phyloP scores from a whole-genome alignment of 2,888 invertebrate species.

The Trachelus troglodyta region DNA sequence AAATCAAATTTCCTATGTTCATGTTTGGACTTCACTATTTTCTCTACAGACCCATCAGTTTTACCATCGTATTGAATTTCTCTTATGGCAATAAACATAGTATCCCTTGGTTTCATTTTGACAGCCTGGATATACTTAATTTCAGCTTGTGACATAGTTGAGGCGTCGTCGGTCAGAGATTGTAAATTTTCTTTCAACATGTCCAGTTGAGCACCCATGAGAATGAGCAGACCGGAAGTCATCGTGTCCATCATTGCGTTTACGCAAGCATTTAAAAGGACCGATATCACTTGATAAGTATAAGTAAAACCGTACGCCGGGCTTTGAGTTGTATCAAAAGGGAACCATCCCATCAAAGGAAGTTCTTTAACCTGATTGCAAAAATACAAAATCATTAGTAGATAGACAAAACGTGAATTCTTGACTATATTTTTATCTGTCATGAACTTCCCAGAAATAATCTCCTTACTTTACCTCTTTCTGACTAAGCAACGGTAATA shows the following conservation, averaged over 20 bases:
- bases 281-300: conserved; percentile 67
- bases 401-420: too few relatives aligned
- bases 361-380: conserved; percentile 17
- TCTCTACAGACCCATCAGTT: too few relatives aligned
- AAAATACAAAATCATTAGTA: too few relatives aligned
- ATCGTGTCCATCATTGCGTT: conserved; percentile 69
- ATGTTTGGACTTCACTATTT: too few relatives aligned
- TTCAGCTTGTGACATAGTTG: too few relatives aligned
- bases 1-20: too few relatives aligned
- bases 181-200: conserved; percentile 52
- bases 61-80: neutral
- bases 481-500: conserved; percentile 54
- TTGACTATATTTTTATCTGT: neutral
- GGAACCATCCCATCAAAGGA: conserved; percentile 62
- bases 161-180: neutral
- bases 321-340: conserved; percentile 64
- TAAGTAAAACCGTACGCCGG: conserved; percentile 67
- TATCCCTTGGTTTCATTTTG: too few relatives aligned
- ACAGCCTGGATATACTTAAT: too few relatives aligned
- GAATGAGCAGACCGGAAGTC: conserved; percentile 67
- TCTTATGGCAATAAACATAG: too few relatives aligned
- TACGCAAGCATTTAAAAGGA: conserved; percentile 66
- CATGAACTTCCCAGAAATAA: neutral
- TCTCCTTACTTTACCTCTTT: conserved; percentile 29
- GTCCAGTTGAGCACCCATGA: conserved; percentile 67